Conservation (phyloP, 2,888 invertebrate genomes). For the Dryococelus australis region DNA sequence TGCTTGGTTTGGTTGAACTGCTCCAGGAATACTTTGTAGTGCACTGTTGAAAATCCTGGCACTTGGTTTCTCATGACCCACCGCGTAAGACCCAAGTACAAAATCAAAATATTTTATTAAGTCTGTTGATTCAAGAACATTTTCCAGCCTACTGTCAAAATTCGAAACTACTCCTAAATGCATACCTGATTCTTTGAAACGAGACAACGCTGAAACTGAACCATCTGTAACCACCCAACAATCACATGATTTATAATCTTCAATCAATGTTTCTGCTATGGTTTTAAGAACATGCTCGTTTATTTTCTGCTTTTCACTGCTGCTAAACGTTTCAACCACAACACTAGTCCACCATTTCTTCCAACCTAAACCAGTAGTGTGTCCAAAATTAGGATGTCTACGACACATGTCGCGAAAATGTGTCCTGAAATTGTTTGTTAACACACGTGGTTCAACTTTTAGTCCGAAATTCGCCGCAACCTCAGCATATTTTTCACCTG, state of each 20-base stretch:
- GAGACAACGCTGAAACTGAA: neutral
- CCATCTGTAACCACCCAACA: constrained; percentile 69
- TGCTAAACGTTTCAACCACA: constrained; percentile 68
- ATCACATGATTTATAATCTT: constrained; percentile 72
- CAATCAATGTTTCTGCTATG: constrained; percentile 69
- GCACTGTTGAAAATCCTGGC: constrained; percentile 70
- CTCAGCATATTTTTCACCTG: constrained; percentile 77
- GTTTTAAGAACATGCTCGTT: constrained; percentile 58
- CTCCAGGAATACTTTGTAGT: constrained; percentile 36
- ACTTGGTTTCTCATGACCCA: constrained; percentile 78
- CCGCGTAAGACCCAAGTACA: constrained; percentile 78
- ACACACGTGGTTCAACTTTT: constrained; percentile 61
- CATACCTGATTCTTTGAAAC: constrained; percentile 55
- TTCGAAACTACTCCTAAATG: constrained; percentile 84
- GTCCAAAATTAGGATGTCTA: constrained; percentile 84
- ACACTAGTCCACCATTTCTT: constrained; percentile 83
- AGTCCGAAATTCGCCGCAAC: constrained; percentile 76
- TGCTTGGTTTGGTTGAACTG: constrained; percentile 68
- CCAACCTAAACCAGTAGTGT: constrained; percentile 72
- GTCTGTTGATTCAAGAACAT: constrained; percentile 70
- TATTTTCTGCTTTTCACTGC: neutral
- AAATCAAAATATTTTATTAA: constrained; percentile 80
- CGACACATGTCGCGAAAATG: constrained; percentile 60
- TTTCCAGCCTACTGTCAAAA: constrained; percentile 81
- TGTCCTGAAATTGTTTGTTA: constrained; percentile 22